A percentile compares a stretch with the other conserved stretches of the same genome.
These are phyloP conservation scores for Dendrolimus kikuchii DNA, from an alignment of 1,140 invertebrate species.

Conservation along the genomic window DNA sequence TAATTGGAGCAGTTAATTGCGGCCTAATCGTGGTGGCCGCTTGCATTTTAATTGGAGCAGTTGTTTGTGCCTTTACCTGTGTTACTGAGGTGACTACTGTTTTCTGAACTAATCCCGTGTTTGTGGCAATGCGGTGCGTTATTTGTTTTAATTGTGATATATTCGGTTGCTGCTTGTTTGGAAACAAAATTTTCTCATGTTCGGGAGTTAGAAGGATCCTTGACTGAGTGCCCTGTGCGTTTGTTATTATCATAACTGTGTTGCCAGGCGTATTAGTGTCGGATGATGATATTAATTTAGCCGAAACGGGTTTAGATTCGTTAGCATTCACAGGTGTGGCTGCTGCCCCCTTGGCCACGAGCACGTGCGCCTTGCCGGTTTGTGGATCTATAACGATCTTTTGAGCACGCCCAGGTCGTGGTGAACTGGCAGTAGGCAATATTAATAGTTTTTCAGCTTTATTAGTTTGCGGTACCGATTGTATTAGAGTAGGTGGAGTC, in stretches of 20 bases:
- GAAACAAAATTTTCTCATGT: constrained; percentile 73
- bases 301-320: constrained; percentile 66
- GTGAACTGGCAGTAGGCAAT: constrained; percentile 68
- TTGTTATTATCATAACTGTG: constrained; percentile 76
- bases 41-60: constrained; percentile 33
- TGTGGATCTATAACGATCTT: constrained; percentile 67
- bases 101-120: constrained; percentile 31
- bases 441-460: constrained; percentile 77
- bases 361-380: constrained; percentile 59
- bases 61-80: constrained; percentile 1
- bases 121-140: constrained; percentile 43
- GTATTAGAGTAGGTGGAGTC: constrained; percentile 24
- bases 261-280: constrained; percentile 38
- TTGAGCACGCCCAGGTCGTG: constrained; percentile 43
- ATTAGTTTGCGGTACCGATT: constrained; percentile 39
- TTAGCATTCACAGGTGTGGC: constrained; percentile 21
- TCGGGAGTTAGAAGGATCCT: constrained; percentile 72
- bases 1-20: constrained; percentile 16
- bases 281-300: constrained; percentile 50
- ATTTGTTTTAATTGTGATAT: constrained; percentile 62
- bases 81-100: constrained; percentile 31
- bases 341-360: constrained; percentile 36
- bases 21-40: constrained; percentile 32
- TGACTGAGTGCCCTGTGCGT: constrained; percentile 73
- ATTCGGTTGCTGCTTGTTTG: constrained; percentile 57